Percentiles rank a stretch among this genome's conserved stretches.
Evolutionary conservation across 2,888 invertebrate species (phyloP).

Genomic region (Microctonus hyperodae): DNA sequence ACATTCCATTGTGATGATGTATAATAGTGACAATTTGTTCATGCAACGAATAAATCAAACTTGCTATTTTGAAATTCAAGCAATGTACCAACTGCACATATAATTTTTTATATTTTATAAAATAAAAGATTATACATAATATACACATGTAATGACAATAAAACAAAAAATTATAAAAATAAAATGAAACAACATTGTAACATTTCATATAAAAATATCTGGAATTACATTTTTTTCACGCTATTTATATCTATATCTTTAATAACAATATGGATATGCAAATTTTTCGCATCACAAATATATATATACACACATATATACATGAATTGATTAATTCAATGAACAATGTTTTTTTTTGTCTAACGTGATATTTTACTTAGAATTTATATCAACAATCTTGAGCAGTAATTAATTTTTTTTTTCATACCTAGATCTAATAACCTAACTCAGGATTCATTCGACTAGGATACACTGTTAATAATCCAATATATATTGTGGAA

Average conservation of each 20-base stretch:
- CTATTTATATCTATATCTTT: too few relatives aligned
- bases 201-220: neutral
- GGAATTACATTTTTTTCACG: neutral
- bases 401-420: neutral
- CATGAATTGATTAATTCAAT: neutral
- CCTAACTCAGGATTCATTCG: constrained; percentile 9
- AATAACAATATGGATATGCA: neutral
- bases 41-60: neutral
- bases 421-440: constrained; percentile 20
- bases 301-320: neutral
- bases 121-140: neutral
- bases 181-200: neutral
- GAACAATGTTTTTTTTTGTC: neutral
- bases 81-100: neutral
- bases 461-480: constrained; percentile 19
- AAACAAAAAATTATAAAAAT: neutral
- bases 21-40: constrained; percentile 1
- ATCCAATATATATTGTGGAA: constrained; percentile 16
- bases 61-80: neutral
- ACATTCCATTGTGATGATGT: constrained; percentile 1
- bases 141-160: neutral
- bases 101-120: neutral
- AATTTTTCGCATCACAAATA: neutral
- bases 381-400: constrained; percentile 7
- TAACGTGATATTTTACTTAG: neutral